A percentile compares a stretch with the other conserved stretches of the same genome.
Evolutionary conservation across 2,113 vertebrate genomes (phyloP).

Genomic region (Dolichotis patagonum): DNA sequence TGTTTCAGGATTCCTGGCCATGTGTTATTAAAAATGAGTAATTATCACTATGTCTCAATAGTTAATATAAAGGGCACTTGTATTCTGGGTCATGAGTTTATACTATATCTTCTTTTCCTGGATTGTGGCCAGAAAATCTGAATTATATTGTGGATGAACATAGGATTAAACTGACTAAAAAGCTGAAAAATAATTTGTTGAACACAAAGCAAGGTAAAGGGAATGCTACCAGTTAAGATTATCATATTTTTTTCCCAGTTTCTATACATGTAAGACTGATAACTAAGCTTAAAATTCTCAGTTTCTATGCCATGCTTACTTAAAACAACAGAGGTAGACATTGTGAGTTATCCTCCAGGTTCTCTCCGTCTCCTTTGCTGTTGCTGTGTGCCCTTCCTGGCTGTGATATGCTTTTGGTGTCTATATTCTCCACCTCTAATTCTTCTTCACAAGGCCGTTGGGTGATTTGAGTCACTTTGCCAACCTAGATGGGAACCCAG

Average conservation of each 20-base stretch:
- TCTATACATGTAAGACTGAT: not conserved
- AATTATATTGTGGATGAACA: not conserved
- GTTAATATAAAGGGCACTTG: not conserved
- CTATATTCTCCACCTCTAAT: not conserved
- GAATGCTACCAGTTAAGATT: not conserved
- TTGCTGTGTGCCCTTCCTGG: not conserved
- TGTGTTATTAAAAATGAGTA: not conserved
- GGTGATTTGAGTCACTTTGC: not conserved
- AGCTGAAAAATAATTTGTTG: not conserved
- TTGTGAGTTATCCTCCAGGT: not conserved
- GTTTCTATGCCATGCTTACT: not conserved
- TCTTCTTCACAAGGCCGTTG: not conserved
- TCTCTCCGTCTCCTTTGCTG: fast-evolving
- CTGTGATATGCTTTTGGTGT: not conserved
- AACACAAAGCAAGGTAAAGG: not conserved
- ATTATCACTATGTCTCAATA: not conserved
- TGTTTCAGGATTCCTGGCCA: not conserved
- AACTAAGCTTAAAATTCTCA: not conserved
- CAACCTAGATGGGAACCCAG: not conserved
- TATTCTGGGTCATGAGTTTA: not conserved
- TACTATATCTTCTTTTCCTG: not conserved
- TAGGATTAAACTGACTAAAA: not conserved
- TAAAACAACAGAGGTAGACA: fast-evolving
- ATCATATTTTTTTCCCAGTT: not conserved
- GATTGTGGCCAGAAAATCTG: not conserved